Evolutionary conservation across 2,888 invertebrate genomes (phyloP).

Genomic region (Dolichopus griseipennis): DNA sequence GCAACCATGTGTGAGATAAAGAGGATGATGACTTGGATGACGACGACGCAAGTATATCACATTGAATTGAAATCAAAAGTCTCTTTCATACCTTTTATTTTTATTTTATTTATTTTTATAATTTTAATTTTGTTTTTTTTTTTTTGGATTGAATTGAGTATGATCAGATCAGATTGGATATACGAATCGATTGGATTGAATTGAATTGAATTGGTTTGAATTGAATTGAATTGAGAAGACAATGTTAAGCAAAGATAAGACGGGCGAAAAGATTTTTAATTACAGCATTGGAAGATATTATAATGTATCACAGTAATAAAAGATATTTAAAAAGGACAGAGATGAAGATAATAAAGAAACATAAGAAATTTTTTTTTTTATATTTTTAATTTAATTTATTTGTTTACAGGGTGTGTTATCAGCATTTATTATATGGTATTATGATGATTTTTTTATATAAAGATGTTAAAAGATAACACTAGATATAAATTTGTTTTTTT

Average conservation of each 20-base stretch:
- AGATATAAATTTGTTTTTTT: neutral
- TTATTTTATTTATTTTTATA: neutral
- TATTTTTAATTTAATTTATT: neutral
- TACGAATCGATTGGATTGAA: neutral
- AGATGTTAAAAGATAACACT: neutral
- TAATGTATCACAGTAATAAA: neutral
- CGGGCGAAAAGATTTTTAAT: neutral
- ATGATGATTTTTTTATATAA: neutral
- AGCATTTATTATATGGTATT: neutral
- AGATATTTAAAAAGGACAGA: neutral
- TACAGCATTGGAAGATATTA: neutral
- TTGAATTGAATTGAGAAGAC: neutral
- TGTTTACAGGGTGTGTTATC: neutral
- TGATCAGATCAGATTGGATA: no score
- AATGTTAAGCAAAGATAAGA: neutral
- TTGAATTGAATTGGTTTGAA: neutral
- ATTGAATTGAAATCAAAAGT: neutral
- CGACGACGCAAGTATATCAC: neutral
- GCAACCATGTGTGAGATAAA: no score
- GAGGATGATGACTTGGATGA: no score
- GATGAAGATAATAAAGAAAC: neutral
- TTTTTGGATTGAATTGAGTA: neutral
- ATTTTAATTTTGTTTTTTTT: neutral
- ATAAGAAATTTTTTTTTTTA: neutral
- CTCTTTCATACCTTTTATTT: no score